Base-by-base conservation (phyloP, 2,113 vertebrate genomes). In the Pogona vitticeps region DNA sequence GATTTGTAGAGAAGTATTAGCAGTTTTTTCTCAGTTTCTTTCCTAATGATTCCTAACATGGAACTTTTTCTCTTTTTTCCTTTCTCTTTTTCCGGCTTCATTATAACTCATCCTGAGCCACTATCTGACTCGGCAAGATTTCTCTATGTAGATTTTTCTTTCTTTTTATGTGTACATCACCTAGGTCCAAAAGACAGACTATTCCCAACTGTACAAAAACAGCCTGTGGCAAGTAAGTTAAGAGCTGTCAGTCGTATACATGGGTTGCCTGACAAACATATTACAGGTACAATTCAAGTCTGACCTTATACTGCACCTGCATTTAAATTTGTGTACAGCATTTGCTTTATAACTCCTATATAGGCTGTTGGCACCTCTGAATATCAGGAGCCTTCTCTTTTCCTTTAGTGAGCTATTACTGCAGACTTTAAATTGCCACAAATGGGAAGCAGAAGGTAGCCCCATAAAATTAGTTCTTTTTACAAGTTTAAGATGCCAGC, bases 251-350 rank as follows among this genome's bases (percentile, higher is more conserved):
- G 87, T 91, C 89, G 95, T 92, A 91, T 91, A 93, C 93, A 92
- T 91, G 84, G 88, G 90, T 91, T 95, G 85, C 80, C 88, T 93
- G 90, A 94, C 91, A 94, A 94, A 95, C 92, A 93, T 90, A 91
- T 94, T 95, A 91, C 90, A 91, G 82, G 88, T 88, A 93, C 86
- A 93, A 95, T 92, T 95, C 84, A 92, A 91, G 90, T 73, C 86
- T 94, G 91, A 94, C 91, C 92, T 95, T 95, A 92, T 85, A 92
- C 88, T 92, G 88, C 85, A 93, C 95, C 92, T 95, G 90, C 91
- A 93, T 95, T 94, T 95, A 93, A 93, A 95, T 92, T 82, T 93
- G 36, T 80, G 87, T 87, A 56, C 93, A 88, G 84, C 75, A 85
- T 6, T 10, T 76, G 61, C 85, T 95, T 94, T 95, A 89, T 94